Percentiles rank a stretch among this genome's conserved stretches.
phyloP scores from a whole-genome alignment of 2,113 vertebrate species.

The Ptychochromis oligacanthus region DNA sequence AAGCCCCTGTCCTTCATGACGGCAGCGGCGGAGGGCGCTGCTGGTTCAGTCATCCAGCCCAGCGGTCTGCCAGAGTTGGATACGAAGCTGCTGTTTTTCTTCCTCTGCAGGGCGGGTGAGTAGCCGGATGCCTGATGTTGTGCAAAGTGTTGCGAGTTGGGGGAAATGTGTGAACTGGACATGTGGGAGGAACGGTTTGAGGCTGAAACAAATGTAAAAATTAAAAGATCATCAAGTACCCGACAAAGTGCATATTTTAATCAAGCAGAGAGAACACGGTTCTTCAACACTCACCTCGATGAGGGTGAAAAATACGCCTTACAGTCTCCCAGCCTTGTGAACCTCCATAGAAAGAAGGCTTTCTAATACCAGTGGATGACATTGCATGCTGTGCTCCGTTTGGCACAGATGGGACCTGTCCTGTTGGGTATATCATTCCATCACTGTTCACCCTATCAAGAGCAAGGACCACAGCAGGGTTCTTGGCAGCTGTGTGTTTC shows the following conservation, averaged over 20 bases:
- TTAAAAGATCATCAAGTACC: background rate
- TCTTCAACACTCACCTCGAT: constrained; percentile 70
- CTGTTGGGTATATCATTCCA: constrained; percentile 63
- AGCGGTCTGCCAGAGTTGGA: constrained; percentile 52
- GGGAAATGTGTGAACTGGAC: constrained; percentile 61
- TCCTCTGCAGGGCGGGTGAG: constrained; percentile 71
- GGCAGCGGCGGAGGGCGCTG: constrained; percentile 77
- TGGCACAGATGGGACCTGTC: constrained; percentile 64
- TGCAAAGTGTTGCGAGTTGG: constrained; percentile 76
- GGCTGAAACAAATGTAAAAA: constrained; percentile 55
- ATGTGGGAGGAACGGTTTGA: constrained; percentile 74
- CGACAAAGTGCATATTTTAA: background rate
- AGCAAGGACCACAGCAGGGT: constrained; percentile 71
- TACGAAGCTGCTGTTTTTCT: constrained; percentile 68
- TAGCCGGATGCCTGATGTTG: constrained; percentile 76
- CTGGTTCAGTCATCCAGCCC: constrained; percentile 72
- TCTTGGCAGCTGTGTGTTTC: constrained; percentile 71
- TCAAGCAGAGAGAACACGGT: background rate
- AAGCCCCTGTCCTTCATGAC: constrained; percentile 83
- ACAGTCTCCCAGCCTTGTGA: constrained; percentile 79
- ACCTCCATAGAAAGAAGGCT: constrained; percentile 56
- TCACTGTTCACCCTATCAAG: constrained; percentile 74
- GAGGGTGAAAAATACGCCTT: constrained; percentile 75
- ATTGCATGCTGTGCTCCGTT: constrained; percentile 68
- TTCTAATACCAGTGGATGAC: constrained; percentile 57